phyloP scores from a whole-genome alignment of 2,888 invertebrate species.

The Ormia ochracea region DNA sequence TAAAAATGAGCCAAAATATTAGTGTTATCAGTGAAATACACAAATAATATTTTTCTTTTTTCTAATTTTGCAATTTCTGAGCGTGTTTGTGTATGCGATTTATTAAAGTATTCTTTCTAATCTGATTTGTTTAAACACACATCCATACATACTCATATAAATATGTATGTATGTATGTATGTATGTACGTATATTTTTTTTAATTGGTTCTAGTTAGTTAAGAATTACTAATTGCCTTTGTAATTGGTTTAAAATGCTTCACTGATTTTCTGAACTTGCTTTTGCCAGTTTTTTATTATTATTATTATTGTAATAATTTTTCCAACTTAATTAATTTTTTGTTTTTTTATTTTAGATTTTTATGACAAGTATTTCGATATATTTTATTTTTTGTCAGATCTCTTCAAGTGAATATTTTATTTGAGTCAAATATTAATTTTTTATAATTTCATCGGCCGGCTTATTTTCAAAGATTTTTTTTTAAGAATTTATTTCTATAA shows the following conservation, averaged over 20 bases:
- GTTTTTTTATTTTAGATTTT: background rate
- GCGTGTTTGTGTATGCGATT: no score
- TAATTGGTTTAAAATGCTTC: slow-evolving; percentile 73
- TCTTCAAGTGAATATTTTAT: no score
- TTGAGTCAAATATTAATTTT: no score
- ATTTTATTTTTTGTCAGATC: background rate
- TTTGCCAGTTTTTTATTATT: slow-evolving; percentile 20
- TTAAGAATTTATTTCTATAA: slow-evolving; percentile 29
- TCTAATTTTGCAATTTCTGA: no score
- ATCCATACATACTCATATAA: no score
- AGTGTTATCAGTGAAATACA: slow-evolving; percentile 34
- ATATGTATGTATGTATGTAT: background rate
- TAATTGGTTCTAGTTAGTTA: slow-evolving; percentile 75
- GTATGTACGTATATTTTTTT: slow-evolving; percentile 54
- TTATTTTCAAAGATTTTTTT: slow-evolving; percentile 40
- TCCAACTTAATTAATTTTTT: background rate
- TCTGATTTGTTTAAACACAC: no score
- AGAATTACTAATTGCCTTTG: slow-evolving; percentile 73
- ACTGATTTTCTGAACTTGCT: slow-evolving; percentile 61
- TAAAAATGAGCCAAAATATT: background rate
- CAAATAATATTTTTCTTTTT: no score
- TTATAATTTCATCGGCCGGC: slow-evolving; percentile 12
- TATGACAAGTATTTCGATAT: background rate
- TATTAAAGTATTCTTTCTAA: no score
- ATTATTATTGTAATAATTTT: background rate